A percentile compares a stretch with the other conserved stretches of the same genome.
Evolutionary conservation across 2,888 invertebrate genomes (phyloP).

Genomic region (Plagiodera versicolora): DNA sequence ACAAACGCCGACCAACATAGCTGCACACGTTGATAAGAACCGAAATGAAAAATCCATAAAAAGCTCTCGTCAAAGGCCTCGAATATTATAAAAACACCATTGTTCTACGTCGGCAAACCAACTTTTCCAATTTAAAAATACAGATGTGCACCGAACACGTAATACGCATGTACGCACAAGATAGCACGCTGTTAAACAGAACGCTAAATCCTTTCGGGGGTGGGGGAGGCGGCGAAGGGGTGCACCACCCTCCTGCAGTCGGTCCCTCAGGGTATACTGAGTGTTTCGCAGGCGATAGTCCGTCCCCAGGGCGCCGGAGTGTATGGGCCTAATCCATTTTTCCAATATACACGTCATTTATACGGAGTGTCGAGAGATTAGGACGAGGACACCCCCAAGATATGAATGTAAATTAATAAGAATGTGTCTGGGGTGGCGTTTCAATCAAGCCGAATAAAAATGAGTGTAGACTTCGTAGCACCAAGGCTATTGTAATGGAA

Average conservation of each 20-base stretch:
- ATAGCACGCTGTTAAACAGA: slow-evolving; percentile 35
- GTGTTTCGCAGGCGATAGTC: slow-evolving; percentile 51
- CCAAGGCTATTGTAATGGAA: too few relatives aligned
- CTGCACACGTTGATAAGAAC: slow-evolving; percentile 18
- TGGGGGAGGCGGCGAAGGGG: slow-evolving; percentile 21
- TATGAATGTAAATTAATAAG: slow-evolving; percentile 40
- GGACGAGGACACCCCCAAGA: slow-evolving; percentile 35
- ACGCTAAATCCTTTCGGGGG: slow-evolving; percentile 34
- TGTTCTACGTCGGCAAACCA: slow-evolving; percentile 19
- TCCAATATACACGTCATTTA: slow-evolving; percentile 55
- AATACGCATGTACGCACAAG: slow-evolving; percentile 32
- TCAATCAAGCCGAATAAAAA: slow-evolving; percentile 16
- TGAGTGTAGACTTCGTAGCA: not conserved
- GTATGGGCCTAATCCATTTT: slow-evolving; percentile 52
- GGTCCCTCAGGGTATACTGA: slow-evolving; percentile 44
- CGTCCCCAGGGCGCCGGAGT: slow-evolving; percentile 47
- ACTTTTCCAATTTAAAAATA: slow-evolving; percentile 27
- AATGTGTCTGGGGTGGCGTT: slow-evolving; percentile 24
- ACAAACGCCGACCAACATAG: not conserved
- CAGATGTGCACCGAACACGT: slow-evolving; percentile 21
- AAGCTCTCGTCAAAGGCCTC: slow-evolving; percentile 7
- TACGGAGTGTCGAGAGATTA: slow-evolving; percentile 49
- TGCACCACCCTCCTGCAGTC: not conserved
- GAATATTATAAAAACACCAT: slow-evolving; percentile 23
- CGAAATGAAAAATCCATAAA: slow-evolving; percentile 11